Base-by-base conservation (phyloP, 2,888 invertebrate genomes). In the Athripsodes cinereus region DNA sequence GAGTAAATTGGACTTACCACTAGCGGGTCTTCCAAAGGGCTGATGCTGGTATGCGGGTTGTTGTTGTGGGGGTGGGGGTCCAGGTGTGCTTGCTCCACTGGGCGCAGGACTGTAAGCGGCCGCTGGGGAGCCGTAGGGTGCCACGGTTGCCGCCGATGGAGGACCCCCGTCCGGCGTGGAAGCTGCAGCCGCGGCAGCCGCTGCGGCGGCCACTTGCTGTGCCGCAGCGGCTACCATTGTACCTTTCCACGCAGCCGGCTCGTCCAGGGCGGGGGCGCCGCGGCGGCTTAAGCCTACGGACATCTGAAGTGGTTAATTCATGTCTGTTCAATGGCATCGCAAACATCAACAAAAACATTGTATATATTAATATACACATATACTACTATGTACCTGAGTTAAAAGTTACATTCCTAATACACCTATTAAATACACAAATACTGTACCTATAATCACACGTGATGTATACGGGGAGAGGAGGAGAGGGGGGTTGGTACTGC, bases 271-370 rank as follows among this genome's bases (percentile, higher is more conserved):
- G 57, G 59, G 56, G 52, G 56, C 63, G 52, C 78, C 87, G 76
- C 88, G 87, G 81, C 91, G 86, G 83, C 88, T 90, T 84, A 90
- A 88, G 82, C 90, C 90, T 88, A 78, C 78, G 76, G 78, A 79
- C 78, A 79, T 79, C 78, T 78, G 78, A 49, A 75, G 73, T 62
- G 68, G 66, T 58, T 64, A 65, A 60, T 57, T 56, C 61, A 52
- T 58, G 59, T 58, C 60, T 55, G 60, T 50, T 49, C 61, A 18
- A 16, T 8, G 13, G 55, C 21, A 16, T 40, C n/a, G n/a, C n/a
- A n/a, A n/a, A n/a, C n/a, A n/a, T n/a, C n/a, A n/a, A n/a, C n/a
- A n/a, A n/a, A n/a, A n/a, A n/a, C n/a, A n/a, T n/a, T n/a, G n/a
- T n/a, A n/a, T n/a, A n/a, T n/a, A n/a, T n/a, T n/a, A n/a, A n/a